phyloP scores from a whole-genome alignment of 1,140 invertebrate species.

The Zaprionus ornatus region DNA sequence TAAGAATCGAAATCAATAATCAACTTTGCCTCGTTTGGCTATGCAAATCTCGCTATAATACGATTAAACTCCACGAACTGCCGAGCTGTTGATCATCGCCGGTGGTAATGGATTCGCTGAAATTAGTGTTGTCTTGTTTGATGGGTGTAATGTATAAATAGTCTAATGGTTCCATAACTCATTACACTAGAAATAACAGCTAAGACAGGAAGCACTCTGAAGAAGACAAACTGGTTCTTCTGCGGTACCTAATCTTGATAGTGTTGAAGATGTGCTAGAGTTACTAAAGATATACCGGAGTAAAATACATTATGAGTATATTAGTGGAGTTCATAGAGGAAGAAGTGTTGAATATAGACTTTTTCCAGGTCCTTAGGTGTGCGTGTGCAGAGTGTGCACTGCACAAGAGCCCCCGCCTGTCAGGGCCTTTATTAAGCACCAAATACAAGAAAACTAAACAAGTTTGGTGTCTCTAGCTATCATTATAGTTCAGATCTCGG shows the following conservation, averaged over 20 bases:
- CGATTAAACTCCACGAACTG: not conserved
- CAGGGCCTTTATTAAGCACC: no score
- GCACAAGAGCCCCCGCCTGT: no score
- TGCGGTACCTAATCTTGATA: not conserved
- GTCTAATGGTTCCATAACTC: not conserved
- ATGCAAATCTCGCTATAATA: conserved; percentile 26
- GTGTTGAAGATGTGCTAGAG: not conserved
- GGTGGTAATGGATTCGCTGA: no score
- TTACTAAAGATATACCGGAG: not conserved
- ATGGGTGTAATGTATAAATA: no score
- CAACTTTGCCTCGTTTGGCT: conserved; percentile 23
- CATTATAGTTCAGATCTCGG: no score
- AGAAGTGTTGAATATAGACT: not conserved
- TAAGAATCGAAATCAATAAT: conserved; percentile 24
- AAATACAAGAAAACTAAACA: no score
- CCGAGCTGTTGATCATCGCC: not conserved
- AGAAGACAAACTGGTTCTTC: not conserved
- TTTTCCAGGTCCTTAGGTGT: no score
- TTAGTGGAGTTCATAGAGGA: not conserved
- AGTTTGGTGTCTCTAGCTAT: no score
- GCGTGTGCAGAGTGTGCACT: no score
- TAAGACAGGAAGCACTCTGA: not conserved
- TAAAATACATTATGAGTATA: not conserved
- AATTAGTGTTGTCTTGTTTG: no score
- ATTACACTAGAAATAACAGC: not conserved